Evolutionary conservation across 2,113 vertebrate genomes (phyloP), one percentile per base, ranked within the genome.

Genomic region (Chrysochloris asiatica): DNA sequence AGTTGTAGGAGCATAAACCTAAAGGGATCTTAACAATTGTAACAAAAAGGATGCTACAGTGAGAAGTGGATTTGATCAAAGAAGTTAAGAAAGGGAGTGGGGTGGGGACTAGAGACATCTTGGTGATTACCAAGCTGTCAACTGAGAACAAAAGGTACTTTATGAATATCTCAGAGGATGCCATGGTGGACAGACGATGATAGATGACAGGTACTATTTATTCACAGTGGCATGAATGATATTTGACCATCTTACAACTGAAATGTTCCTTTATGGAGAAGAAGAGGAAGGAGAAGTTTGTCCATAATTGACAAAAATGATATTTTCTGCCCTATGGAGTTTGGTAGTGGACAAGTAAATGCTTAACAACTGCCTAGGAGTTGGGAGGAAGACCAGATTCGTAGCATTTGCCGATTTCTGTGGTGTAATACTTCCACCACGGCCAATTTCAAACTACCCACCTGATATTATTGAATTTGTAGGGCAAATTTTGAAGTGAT

Each of bases 351-450:
- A 52, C 43, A 47, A 43, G 61, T 26, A 78, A 87, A 61, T 52
- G 24, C 67, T 54, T 65, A 52, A 94, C 14, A 88, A 47, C 71
- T 78, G 52, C 24, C 24, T 83, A 11, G 21, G 59, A 41, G 63
- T 50, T 3, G 33, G 56, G 56, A 9, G 24, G 19, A 16, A 38
- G 19, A 43, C 13, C 8, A 28, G 71, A 30, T 78, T 71, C 77
- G 36, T 82, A 90, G 76, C 30, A 83, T 48, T 90, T 87, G 61
- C 47, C 83, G 43, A 77, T 83, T 72, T 72, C 63, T 14, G 33
- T 22, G 43, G 26, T 83, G 26, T 41, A 88, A 88, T 88, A 72
- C 38, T 88, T 63, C 24, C 63, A 52, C 41, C 33, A 72, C 3
- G 77, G 72, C 10, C 63, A 41, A 19, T 83, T 54, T 94, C 54